Evolutionary conservation across 1,140 invertebrate species (phyloP), one percentile per base, ranked within the genome.

Genomic region (Diplogasteroides magnus): DNA sequence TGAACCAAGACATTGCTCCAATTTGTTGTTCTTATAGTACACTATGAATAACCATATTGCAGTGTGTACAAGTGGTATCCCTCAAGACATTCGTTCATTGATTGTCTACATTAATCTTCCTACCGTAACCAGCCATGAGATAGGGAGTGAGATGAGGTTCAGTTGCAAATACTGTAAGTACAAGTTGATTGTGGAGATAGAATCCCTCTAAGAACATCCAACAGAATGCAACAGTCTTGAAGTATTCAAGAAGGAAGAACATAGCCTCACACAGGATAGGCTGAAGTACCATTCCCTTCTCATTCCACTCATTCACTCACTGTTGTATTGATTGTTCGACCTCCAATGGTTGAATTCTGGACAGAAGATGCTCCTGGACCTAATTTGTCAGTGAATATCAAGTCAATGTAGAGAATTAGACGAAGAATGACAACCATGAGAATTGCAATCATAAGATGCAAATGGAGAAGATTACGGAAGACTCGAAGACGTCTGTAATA

Each of bases 171-270:
- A 91, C 89, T 0, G 90, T 89, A 0, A 91, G 89, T 77, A 91
- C 85, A 48, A 86, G 88, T 83, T 91, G 88, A 77, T 91, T 93
- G 81, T 94, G 90, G 25, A 94, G 84, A 79, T 92, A 92, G 23
- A 92, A 84, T 0, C 92, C 92, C 81, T 93, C 92, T 31, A 93
- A 89, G 77, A 94, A 92, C 91, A 94, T 94, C 92, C 92, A 94
- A 88, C 91, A 90, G 78, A 94, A 94, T 88, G 92, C 92, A 0
- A 91, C 90, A 0, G 91, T 91, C 71, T 89, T 88, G 0, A 90
- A 89, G 82, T 93, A 94, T 83, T 94, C 92, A 74, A 94, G 79
- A 0, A 93, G 82, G 0, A 91, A 86, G 79, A 91, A 91, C 61
- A 88, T 88, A 0, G 87, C 85, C 80, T 93, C 90, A 78, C 91